Evolutionary conservation across 2,113 vertebrate species (phyloP), one percentile per base, ranked within the genome.

Genomic region (Aramus guarauna): DNA sequence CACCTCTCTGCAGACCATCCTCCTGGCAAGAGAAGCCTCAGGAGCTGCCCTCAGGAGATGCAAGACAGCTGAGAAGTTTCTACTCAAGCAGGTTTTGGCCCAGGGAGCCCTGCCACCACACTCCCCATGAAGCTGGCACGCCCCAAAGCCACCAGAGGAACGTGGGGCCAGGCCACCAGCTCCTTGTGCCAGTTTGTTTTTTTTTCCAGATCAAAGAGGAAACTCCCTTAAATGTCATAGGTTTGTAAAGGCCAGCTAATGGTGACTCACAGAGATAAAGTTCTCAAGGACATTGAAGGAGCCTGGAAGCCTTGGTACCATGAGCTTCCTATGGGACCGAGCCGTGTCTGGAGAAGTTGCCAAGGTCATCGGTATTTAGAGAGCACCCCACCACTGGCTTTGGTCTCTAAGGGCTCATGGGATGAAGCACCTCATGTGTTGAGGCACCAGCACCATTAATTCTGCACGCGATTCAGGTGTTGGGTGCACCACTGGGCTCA

Each of bases 191-290:
- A 32, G 8, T 39, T 47, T 60, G 59, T 83, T 55, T 39, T 47
- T 60, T 63, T 83, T 55, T 26, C 18, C 56, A 55, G 15, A 48
- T 75, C 87, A 77, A 58, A 79, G 53, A 39, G 77, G 83, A 78
- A 95, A 95, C 77, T 62, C 77, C 87, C 50, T 86, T 34, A 53
- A 30, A 23, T 47, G 53, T 87, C 89, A 12, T 3, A n/a, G 84
- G 39, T 88, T 87, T 75, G 48, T 69, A 67, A 43, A 73, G 59
- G 85, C 64, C 73, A 84, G 48, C 15, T 68, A 41, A 15, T 4
- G 18, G 84, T 94, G 91, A 94, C 80, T 96, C 89, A 91, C 0
- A 0, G 62, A 95, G 97, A 91, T 91, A 85, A 96, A 48, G 29
- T 17, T 92, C 63, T 50, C 80, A 88, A 94, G 74, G 87, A n/a